These are phyloP conservation scores for Corythornis vintsioides DNA, from an alignment of 2,113 vertebrate species.

Conservation along the genomic window DNA sequence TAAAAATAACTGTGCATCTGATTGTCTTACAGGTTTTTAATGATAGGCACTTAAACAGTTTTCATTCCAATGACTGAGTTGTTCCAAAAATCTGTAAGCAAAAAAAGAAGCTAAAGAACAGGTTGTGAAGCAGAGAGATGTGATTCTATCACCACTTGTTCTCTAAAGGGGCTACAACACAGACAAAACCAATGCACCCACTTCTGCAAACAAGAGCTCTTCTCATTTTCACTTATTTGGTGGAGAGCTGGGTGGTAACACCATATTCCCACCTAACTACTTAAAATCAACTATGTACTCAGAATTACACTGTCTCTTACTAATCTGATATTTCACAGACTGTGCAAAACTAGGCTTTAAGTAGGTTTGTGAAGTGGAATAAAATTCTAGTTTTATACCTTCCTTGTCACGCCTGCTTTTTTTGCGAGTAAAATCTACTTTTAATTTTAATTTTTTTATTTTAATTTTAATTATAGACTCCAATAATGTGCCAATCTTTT, in stretches of 20 bases:
- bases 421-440: background rate
- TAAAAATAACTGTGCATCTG: background rate
- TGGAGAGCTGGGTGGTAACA: accelerated
- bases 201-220: background rate
- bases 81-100: background rate
- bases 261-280: background rate
- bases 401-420: background rate
- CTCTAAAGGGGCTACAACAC: background rate
- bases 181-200: background rate
- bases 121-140: background rate
- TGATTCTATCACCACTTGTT: background rate
- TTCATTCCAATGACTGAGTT: background rate
- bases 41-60: background rate
- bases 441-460: no score
- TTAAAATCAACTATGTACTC: background rate
- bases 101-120: background rate
- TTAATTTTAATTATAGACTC: background rate
- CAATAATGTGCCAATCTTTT: background rate
- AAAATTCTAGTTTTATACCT: background rate
- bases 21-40: background rate
- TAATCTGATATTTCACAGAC: background rate
- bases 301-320: background rate
- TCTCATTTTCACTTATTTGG: background rate
- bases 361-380: background rate
- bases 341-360: background rate